phyloP scores from a whole-genome alignment of 2,113 vertebrate species.

The Hirundichthys speculiger region DNA sequence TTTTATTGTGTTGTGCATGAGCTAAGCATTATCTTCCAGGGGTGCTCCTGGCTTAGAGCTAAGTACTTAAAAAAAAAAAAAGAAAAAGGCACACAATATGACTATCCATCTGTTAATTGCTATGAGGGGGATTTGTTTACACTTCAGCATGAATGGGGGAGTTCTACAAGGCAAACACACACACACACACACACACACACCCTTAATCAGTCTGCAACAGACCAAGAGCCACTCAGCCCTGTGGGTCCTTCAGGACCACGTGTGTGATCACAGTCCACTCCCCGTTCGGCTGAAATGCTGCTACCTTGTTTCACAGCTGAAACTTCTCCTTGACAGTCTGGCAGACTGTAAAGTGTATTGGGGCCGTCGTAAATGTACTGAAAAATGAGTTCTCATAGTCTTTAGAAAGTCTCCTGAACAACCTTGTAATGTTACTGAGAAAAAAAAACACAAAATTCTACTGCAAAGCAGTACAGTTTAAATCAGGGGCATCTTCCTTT shows the following conservation, averaged over 20 bases:
- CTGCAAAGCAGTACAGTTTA: no score
- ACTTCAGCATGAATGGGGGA: conserved; percentile 40
- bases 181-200: conserved; percentile 37
- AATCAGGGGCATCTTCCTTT: conserved; percentile 19
- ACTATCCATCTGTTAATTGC: conserved; percentile 32
- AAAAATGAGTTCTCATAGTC: conserved; percentile 39
- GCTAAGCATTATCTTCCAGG: conserved; percentile 36
- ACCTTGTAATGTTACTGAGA: conserved; percentile 23
- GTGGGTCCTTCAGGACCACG: conserved; percentile 78
- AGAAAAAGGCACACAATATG: conserved; percentile 14
- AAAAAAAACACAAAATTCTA: conserved; percentile 17
- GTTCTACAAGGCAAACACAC: conserved; percentile 26
- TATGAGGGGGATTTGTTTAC: conserved; percentile 52
- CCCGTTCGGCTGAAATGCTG: conserved; percentile 53
- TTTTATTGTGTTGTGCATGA: conserved; percentile 39
- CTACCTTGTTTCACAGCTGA: conserved; percentile 66
- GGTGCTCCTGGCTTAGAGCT: conserved; percentile 26
- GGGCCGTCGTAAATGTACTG: conserved; percentile 53
- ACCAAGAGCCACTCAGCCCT: conserved; percentile 70
- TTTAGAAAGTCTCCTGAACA: conserved; percentile 22
- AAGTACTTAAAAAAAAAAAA: conserved; percentile 12
- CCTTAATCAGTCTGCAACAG: conserved; percentile 60
- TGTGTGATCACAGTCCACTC: conserved; percentile 66
- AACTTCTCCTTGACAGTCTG: conserved; percentile 55
- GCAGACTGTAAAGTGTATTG: conserved; percentile 41